Evolutionary conservation across 2,113 vertebrate genomes (phyloP).

Genomic region (Tapirus terrestris): DNA sequence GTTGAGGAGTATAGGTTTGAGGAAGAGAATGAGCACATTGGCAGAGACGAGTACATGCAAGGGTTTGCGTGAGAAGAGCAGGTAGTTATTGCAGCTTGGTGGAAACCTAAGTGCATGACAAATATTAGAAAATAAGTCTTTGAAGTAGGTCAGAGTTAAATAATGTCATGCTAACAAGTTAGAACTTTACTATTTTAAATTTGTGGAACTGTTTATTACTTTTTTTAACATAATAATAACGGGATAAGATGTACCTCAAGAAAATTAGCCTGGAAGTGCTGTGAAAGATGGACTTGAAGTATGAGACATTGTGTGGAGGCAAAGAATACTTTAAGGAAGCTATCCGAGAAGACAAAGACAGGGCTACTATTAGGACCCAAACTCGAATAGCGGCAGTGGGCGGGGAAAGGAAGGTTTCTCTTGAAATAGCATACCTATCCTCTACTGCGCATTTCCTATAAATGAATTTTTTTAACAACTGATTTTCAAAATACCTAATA

Average conservation of each 20-base stretch:
- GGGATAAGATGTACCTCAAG: not conserved
- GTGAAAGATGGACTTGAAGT: not conserved
- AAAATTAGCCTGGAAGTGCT: not conserved
- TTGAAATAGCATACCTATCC: not conserved
- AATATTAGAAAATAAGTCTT: slow-evolving; percentile 16
- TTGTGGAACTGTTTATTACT: not conserved
- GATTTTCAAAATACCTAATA: slow-evolving; percentile 74
- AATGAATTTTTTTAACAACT: slow-evolving; percentile 63
- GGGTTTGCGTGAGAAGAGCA: not conserved
- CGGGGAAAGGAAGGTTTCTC: not conserved
- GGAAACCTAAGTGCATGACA: not conserved
- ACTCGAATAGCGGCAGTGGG: not conserved
- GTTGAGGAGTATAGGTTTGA: not conserved
- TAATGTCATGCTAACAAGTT: not conserved
- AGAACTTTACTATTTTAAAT: slow-evolving; percentile 54
- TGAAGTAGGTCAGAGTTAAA: not conserved
- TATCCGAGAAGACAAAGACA: not conserved
- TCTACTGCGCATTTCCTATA: slow-evolving; percentile 22
- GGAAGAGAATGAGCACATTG: not conserved
- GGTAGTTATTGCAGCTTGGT: not conserved
- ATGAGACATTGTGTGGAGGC: not conserved
- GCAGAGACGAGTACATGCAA: not conserved
- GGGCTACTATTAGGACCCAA: not conserved
- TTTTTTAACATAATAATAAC: not conserved
- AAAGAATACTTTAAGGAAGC: not conserved